Conservation (phyloP, 2,797 vertebrate genomes). For the Naso thynnoides region DNA sequence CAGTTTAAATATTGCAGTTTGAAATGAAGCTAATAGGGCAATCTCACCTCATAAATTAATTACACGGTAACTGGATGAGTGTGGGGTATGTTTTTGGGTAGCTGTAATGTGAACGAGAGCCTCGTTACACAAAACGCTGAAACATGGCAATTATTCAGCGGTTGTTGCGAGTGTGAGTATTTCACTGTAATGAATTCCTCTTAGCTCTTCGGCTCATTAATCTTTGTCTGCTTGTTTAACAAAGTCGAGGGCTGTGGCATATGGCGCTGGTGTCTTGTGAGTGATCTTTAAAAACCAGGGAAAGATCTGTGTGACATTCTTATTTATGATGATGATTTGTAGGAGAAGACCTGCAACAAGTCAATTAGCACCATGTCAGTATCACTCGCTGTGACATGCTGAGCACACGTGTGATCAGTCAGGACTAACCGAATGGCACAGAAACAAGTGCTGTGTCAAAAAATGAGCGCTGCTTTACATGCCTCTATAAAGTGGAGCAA, state of each 20-base stretch:
- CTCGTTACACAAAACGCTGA: conserved; percentile 61
- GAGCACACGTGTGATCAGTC: conserved; percentile 27
- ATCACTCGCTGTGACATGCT: conserved; percentile 38
- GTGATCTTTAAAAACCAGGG: conserved; percentile 47
- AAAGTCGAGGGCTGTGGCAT: conserved; percentile 48
- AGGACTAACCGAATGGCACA: conserved; percentile 1
- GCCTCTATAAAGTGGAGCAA: background rate
- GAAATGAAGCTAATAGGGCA: conserved; percentile 48
- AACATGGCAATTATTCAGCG: conserved; percentile 65
- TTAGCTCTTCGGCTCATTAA: conserved; percentile 70
- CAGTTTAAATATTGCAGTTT: conserved; percentile 33
- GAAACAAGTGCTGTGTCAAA: background rate
- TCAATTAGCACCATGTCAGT: conserved; percentile 45
- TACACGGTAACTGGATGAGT: conserved; percentile 59
- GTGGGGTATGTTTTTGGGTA: conserved; percentile 56
- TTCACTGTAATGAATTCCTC: conserved; percentile 66
- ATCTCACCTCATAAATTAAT: conserved; percentile 63
- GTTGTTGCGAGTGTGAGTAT: conserved; percentile 65
- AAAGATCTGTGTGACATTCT: conserved; percentile 47
- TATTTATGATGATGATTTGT: conserved; percentile 57
- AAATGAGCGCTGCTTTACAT: background rate
- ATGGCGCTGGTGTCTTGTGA: conserved; percentile 40
- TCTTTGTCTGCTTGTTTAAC: conserved; percentile 72
- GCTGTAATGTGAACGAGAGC: conserved; percentile 47
- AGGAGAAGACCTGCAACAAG: conserved; percentile 38